Evolutionary conservation across 2,888 invertebrate genomes (phyloP).

Genomic region (Drosophila kanekoi): DNA sequence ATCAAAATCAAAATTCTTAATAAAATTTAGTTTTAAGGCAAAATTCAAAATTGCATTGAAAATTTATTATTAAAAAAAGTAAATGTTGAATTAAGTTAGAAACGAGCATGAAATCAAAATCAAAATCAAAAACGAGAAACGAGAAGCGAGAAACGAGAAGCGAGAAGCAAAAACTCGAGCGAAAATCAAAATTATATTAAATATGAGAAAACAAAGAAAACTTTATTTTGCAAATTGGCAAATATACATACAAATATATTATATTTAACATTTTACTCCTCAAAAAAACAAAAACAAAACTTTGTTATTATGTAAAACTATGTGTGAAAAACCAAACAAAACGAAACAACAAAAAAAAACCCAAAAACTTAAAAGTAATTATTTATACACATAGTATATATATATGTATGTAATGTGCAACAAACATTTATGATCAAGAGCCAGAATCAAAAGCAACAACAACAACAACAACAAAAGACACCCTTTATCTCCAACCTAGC

Average conservation of each 20-base stretch:
- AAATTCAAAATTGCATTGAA: slow-evolving; percentile 58
- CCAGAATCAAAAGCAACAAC: slow-evolving; percentile 62
- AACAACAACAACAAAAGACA: background rate
- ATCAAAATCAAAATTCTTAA: slow-evolving; percentile 53
- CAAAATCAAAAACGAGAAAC: slow-evolving; percentile 37
- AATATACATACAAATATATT: slow-evolving; percentile 42
- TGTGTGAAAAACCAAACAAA: slow-evolving; percentile 49
- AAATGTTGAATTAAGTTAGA: slow-evolving; percentile 59
- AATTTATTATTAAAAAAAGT: slow-evolving; percentile 57
- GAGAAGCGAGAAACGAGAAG: slow-evolving; percentile 23
- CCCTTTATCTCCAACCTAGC: slow-evolving; percentile 7
- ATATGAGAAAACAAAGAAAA: slow-evolving; percentile 58
- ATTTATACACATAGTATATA: slow-evolving; percentile 75
- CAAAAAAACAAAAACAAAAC: slow-evolving; percentile 34
- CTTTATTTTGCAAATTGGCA: slow-evolving; percentile 75
- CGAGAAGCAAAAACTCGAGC: slow-evolving; percentile 29
- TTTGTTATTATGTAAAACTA: slow-evolving; percentile 70
- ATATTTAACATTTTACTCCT: slow-evolving; percentile 66
- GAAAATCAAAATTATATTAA: slow-evolving; percentile 66
- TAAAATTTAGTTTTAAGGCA: slow-evolving; percentile 64
- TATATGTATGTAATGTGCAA: slow-evolving; percentile 62
- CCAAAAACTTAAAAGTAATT: slow-evolving; percentile 58
- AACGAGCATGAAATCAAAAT: slow-evolving; percentile 67
- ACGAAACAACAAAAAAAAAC: slow-evolving; percentile 28
- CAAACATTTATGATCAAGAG: slow-evolving; percentile 52